Evolutionary conservation across 2,113 vertebrate genomes (phyloP), one percentile per base, ranked within the genome.

Genomic region (Philantomba maxwellii): DNA sequence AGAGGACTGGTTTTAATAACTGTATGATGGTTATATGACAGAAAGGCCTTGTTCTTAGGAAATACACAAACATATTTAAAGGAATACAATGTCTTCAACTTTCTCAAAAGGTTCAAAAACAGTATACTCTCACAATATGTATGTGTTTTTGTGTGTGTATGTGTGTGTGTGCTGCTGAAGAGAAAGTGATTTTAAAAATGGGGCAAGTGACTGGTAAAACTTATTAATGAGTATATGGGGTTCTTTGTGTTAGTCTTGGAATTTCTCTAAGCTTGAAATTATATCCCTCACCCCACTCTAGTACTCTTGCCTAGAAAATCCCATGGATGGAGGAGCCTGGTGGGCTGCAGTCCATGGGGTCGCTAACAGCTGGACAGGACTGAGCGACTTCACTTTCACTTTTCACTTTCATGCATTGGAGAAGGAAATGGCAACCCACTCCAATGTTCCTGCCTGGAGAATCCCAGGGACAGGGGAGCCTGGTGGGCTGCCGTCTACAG

Each of bases 181-280:
- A 92, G 47, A 86, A 77, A 98, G 81, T 33, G 23, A 87, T 78
- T 82, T 82, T 82, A 8, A 94, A 49, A 81, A 80, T 26, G 17
- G 57, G 12, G 4, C 28, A 94, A 94, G 70, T 77, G 66, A 62
- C 0, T 75, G 30, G 36, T 95, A 19, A 91, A 62, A 93, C 53
- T 93, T 30, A 2, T 49, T 82, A 60, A 55, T 47, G 21, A 5
- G 25, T 10, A 47, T 36, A 62, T 0, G 60, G 39, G 26, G 96
- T 84, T 66, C 30, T 21, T 81, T 64, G 21, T 64, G 28, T 81
- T 55, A 64, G 28, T 66, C 49, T 49, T 60, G 2, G 36, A 94
- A 91, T 84, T 77, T 93, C 66, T 89, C 15, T 80, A 87, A 78
- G 11, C 91, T 55, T 73, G 28, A 85, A 88, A 39, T 78, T 84